Conservation (phyloP, 2,113 vertebrate species). For the Conger conger region DNA sequence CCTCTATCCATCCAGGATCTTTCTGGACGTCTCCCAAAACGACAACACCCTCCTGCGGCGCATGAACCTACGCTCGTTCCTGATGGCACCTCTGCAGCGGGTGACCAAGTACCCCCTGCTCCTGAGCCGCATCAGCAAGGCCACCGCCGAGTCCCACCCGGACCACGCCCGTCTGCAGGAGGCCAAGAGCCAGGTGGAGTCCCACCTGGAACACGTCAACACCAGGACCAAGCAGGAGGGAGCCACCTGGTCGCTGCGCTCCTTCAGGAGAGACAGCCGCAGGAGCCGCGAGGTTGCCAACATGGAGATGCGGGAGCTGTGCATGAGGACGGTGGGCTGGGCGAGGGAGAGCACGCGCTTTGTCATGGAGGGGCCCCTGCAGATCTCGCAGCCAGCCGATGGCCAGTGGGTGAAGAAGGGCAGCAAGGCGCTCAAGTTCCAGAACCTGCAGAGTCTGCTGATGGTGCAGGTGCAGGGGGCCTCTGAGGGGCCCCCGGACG, state of each 20-base stretch:
- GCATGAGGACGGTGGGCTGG: constrained; percentile 85
- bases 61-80: constrained; percentile 90
- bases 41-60: constrained; percentile 87
- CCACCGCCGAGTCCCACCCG: constrained; percentile 80
- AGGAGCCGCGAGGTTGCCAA: constrained; percentile 86
- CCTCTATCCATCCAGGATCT: constrained; percentile 74
- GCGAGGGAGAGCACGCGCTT: constrained; percentile 81
- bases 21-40: constrained; percentile 89
- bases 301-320: constrained; percentile 86
- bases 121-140: constrained; percentile 85
- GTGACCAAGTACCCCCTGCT: constrained; percentile 88
- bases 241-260: constrained; percentile 82
- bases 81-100: constrained; percentile 88
- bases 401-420: constrained; percentile 90
- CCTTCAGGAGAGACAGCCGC: constrained; percentile 87
- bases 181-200: constrained; percentile 87
- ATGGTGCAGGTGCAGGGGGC: constrained; percentile 76
- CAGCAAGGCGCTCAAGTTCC: constrained; percentile 87
- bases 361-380: constrained; percentile 85
- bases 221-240: constrained; percentile 90
- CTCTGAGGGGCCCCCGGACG: constrained; percentile 38
- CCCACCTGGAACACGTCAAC: constrained; percentile 92
- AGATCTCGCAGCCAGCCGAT: constrained; percentile 82
- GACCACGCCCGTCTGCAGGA: constrained; percentile 80
- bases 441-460: constrained; percentile 85